phyloP scores from a whole-genome alignment of 1,140 invertebrate species.

The Ceratina australensis region DNA sequence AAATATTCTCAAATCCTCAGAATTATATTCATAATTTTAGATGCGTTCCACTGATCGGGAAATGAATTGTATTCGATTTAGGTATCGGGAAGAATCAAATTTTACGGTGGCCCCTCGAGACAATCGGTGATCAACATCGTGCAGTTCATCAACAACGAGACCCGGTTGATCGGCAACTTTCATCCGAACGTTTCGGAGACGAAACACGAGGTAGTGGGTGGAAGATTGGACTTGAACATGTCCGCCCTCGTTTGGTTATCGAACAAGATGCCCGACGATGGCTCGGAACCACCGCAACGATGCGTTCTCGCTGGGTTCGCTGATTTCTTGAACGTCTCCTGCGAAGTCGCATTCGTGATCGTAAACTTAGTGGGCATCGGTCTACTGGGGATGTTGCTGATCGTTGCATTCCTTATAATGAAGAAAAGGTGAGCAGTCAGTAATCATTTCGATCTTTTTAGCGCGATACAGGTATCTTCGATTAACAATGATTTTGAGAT shows the following conservation, averaged over 20 bases:
- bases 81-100: constrained; percentile 88
- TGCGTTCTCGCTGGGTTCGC: constrained; percentile 86
- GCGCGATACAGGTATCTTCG: no score
- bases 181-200: constrained; percentile 80
- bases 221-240: constrained; percentile 80
- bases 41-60: background rate
- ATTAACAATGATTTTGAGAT: constrained; percentile 17
- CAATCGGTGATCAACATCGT: constrained; percentile 85
- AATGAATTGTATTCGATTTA: constrained; percentile 25
- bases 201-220: constrained; percentile 73
- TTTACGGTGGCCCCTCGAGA: constrained; percentile 84
- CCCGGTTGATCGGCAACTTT: constrained; percentile 83
- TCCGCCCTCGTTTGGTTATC: constrained; percentile 84
- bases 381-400: constrained; percentile 81
- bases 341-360: constrained; percentile 86
- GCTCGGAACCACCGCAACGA: constrained; percentile 79
- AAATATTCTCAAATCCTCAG: no score
- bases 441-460: no score
- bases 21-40: no score
- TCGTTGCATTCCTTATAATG: constrained; percentile 84
- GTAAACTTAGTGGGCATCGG: constrained; percentile 86
- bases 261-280: constrained; percentile 84
- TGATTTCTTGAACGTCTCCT: constrained; percentile 83
- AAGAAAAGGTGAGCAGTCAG: constrained; percentile 82
- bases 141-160: constrained; percentile 84